phyloP scores from a whole-genome alignment of 1,140 invertebrate genomes.

The Luehdorfia chinensis region DNA sequence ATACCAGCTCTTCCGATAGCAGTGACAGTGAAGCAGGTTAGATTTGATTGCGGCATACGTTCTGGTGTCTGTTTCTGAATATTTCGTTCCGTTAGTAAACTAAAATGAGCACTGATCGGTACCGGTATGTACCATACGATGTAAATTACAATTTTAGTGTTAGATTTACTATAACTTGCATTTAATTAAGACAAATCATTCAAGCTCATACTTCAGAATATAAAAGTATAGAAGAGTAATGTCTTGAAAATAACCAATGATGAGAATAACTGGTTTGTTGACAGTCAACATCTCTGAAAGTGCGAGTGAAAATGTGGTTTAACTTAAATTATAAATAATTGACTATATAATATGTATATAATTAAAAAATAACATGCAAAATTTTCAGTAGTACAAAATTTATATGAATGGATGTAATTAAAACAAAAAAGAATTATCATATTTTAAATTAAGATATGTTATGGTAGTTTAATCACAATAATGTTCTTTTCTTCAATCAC shows the following conservation, averaged over 20 bases:
- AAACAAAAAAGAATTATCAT: no score
- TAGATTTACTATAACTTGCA: slow-evolving; percentile 59
- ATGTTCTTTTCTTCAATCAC: no score
- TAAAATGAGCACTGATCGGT: slow-evolving; percentile 23
- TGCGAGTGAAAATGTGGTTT: no score
- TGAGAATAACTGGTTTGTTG: no score
- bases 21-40: slow-evolving; percentile 95
- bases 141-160: slow-evolving; percentile 53
- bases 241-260: background rate
- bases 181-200: slow-evolving; percentile 57
- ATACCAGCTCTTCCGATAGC: slow-evolving; percentile 89
- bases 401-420: background rate
- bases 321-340: no score
- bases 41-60: slow-evolving; percentile 58
- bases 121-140: slow-evolving; percentile 26
- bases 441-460: no score
- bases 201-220: slow-evolving; percentile 24
- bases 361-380: background rate
- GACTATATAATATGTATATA: background rate
- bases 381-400: background rate
- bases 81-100: slow-evolving; percentile 6
- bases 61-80: slow-evolving; percentile 19
- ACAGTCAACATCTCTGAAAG: no score
- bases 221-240: slow-evolving; percentile 9
- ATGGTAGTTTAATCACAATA: no score